Conservation (phyloP, 2,888 invertebrate genomes). For the Papilio gigon region DNA sequence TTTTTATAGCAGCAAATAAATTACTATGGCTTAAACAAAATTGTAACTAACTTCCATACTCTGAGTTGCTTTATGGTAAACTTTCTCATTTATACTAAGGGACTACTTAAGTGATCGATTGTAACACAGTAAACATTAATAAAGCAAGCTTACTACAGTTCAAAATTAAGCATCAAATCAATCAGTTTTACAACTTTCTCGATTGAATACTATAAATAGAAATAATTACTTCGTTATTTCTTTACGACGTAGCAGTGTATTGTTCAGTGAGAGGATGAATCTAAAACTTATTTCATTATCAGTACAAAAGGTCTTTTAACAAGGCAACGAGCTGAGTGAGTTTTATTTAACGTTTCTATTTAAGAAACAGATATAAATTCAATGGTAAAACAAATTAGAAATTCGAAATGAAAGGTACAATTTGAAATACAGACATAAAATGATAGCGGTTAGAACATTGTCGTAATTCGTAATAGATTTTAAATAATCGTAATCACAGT, state of each 20-base stretch:
- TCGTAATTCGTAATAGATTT: too few relatives aligned
- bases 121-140: background rate
- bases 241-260: conserved; percentile 31
- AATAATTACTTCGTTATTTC: conserved; percentile 22
- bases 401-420: background rate
- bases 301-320: conserved; percentile 36
- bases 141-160: too few relatives aligned
- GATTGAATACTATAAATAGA: conserved; percentile 18
- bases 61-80: background rate
- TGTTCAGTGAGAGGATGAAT: conserved; percentile 29
- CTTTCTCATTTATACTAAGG: background rate
- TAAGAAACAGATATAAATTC: background rate
- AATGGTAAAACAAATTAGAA: too few relatives aligned
- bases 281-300: conserved; percentile 39
- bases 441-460: too few relatives aligned
- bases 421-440: too few relatives aligned
- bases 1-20: background rate
- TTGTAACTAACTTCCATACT: background rate
- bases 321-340: conserved; percentile 28
- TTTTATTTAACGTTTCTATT: conserved; percentile 37
- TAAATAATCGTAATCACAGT: too few relatives aligned
- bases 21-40: background rate
- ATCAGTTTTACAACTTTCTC: background rate
- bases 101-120: background rate
- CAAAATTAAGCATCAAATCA: background rate